phyloP scores from a whole-genome alignment of 2,113 vertebrate genomes.

The Leptobrachium ailaonicum region DNA sequence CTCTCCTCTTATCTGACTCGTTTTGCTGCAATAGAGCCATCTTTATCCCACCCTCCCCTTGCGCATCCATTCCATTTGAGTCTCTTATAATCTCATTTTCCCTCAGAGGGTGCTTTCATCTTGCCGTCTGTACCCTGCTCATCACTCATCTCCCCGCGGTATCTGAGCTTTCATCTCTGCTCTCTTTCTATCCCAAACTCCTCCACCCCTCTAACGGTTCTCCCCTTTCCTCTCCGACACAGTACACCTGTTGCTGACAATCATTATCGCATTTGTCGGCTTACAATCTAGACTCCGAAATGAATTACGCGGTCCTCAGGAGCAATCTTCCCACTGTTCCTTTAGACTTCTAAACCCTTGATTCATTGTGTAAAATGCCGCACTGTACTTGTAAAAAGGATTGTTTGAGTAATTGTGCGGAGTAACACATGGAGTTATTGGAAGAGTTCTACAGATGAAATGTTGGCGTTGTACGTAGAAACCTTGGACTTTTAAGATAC shows the following conservation, averaged over 20 bases:
- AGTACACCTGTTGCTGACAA: conserved; percentile 17
- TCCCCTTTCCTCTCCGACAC: not conserved
- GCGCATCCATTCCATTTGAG: conserved; percentile 36
- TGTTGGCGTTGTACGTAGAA: no score
- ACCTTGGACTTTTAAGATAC: no score
- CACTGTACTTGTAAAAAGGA: no score
- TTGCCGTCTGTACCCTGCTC: conserved; percentile 26
- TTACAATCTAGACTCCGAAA: not conserved
- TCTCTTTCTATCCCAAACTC: not conserved
- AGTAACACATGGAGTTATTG: no score
- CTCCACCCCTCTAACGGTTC: not conserved
- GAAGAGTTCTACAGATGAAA: no score
- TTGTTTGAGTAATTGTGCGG: no score
- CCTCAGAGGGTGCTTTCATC: conserved; percentile 39
- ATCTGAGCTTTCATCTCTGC: conserved; percentile 33
- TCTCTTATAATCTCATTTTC: conserved; percentile 47
- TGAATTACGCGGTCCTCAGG: not conserved
- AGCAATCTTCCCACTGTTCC: no score
- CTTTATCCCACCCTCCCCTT: conserved; percentile 11
- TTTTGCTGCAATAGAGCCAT: no score
- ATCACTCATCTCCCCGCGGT: conserved; percentile 6
- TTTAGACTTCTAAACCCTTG: no score
- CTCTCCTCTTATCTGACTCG: not conserved
- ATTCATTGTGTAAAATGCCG: no score
- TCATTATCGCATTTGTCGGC: not conserved